Base-by-base conservation (phyloP, 1,140 invertebrate genomes). In the Choristoneura fumiferana region DNA sequence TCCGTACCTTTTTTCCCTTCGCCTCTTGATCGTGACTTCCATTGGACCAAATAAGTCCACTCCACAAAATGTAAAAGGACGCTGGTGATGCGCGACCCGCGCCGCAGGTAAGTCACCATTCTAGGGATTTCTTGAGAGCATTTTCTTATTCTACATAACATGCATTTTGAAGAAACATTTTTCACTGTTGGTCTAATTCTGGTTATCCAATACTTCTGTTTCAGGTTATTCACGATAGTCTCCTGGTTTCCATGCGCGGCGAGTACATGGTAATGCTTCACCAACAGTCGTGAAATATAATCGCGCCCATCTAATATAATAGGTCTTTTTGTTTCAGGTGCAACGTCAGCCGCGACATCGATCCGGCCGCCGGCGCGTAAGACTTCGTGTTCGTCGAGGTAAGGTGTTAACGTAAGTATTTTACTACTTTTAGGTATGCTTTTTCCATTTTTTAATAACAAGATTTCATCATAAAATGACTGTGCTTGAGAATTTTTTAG, bases 1-100 rank as follows among this genome's bases (percentile, higher is more conserved):
- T 6, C 81, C 62, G 45, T 73, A 85, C 0, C 68, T 54, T 45
- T 87, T 85, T 40, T 75, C 65, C 1, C 36, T 43, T 1, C 70
- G 43, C 9, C 70, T 34, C 8, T 63, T 61, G 0, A 73, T 55
- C 0, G 17, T 68, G 0, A 77, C 58, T 4, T 22, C 0, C 39
- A 78, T 58, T 0, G 78, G 73, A 0, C 71, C 76, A 37, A 73
- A 78, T 56, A 60, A 76, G 17, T 79, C 73, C 1, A 65, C 9
- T 0, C 59, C 59, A 61, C 13, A 4, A 61, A 60, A 52, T 1
- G 35, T 63, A 37, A 73, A 76, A 0, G 70, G 54, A 8, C 49
- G 18, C 14, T 53, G 58, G 14, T 17, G 39, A 14, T 43, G 22
- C 22, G 22, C 22, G 22, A 29, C 22, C 22, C 22, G 22, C 22